Evolutionary conservation across 2,797 vertebrate genomes (phyloP).

Genomic region (Sebastes hopkinsi): DNA sequence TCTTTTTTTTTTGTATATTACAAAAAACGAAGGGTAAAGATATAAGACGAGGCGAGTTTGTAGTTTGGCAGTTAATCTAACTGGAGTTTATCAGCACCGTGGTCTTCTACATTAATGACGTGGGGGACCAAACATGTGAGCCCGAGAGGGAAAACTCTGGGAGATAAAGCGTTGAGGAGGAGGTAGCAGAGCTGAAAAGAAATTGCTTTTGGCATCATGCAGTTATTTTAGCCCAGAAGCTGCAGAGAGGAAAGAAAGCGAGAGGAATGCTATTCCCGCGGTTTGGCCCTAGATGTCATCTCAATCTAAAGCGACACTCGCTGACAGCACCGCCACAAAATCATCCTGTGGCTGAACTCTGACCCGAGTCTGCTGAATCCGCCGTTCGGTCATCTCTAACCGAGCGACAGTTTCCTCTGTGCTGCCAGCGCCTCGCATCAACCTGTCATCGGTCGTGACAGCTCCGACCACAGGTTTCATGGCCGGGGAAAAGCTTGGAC

Average conservation of each 20-base stretch:
- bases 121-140: constrained; percentile 48
- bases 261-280: constrained; percentile 28
- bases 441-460: constrained; percentile 43
- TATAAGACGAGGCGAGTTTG: constrained; percentile 29
- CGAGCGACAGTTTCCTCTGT: constrained; percentile 14
- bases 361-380: constrained; percentile 49
- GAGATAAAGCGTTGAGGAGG: constrained; percentile 46
- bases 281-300: constrained; percentile 53
- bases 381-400: constrained; percentile 18
- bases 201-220: constrained; percentile 53
- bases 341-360: constrained; percentile 45
- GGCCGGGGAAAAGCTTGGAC: constrained; percentile 32
- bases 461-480: constrained; percentile 42
- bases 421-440: constrained; percentile 31
- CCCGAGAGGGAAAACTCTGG: constrained; percentile 9
- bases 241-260: constrained; percentile 23
- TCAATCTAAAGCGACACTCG: constrained; percentile 60
- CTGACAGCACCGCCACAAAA: constrained; percentile 56
- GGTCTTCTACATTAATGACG: constrained; percentile 49
- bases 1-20: constrained; percentile 21
- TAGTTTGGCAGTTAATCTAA: constrained; percentile 48
- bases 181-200: constrained; percentile 38
- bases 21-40: constrained; percentile 21
- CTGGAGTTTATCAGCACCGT: constrained; percentile 51
- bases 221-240: constrained; percentile 29